Evolutionary conservation across 2,888 invertebrate species (phyloP).

Genomic region (Acrobasis suavella): DNA sequence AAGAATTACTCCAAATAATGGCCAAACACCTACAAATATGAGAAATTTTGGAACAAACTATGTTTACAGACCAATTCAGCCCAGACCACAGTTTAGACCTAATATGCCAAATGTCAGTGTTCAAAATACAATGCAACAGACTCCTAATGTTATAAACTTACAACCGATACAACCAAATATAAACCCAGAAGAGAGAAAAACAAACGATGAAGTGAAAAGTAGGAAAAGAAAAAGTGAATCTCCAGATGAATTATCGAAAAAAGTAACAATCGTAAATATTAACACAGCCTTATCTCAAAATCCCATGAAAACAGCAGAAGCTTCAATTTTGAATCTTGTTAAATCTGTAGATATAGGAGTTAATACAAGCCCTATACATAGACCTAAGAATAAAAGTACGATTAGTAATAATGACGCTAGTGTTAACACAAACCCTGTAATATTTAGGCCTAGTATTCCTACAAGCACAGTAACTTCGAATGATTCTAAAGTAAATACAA

Average conservation of each 20-base stretch:
- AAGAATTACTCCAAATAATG: constrained; percentile 30
- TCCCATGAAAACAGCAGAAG: constrained; percentile 31
- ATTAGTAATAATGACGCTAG: too few species aligned
- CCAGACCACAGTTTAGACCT: constrained; percentile 46
- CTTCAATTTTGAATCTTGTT: constrained; percentile 40
- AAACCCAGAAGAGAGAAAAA: constrained; percentile 33
- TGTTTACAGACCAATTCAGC: constrained; percentile 57
- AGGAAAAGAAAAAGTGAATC: constrained; percentile 70
- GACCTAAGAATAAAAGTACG: constrained; percentile 27
- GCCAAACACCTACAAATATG: constrained; percentile 37
- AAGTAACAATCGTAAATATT: constrained; percentile 39
- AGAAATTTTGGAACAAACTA: constrained; percentile 44
- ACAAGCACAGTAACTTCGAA: too few species aligned
- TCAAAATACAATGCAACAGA: constrained; percentile 31
- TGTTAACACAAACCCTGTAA: too few species aligned
- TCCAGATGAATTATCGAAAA: constrained; percentile 59
- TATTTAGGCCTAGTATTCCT: too few species aligned
- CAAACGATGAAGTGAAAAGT: constrained; percentile 36
- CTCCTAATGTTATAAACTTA: constrained; percentile 28
- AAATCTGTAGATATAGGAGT: constrained; percentile 42
- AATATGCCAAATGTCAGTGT: constrained; percentile 26
- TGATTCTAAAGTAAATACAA: too few species aligned
- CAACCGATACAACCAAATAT: constrained; percentile 28
- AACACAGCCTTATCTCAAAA: constrained; percentile 31
- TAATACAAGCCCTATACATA: constrained; percentile 48